Percentiles rank a stretch among this genome's conserved stretches.
Conservation (phyloP, 2,888 invertebrate genomes). For the Thymelicus acteon region DNA sequence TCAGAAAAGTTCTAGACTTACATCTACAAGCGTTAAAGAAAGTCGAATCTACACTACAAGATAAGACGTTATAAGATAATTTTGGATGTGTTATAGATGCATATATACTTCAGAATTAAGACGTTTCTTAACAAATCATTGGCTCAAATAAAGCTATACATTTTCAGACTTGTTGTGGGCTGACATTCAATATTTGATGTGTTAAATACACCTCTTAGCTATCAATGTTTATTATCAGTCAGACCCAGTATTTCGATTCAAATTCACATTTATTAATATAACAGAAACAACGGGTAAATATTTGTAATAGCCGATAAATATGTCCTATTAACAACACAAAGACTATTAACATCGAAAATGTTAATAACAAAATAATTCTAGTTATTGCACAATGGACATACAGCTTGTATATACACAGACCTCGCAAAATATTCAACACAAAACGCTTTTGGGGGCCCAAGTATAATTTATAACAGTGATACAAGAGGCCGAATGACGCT, state of each 20-base stretch:
- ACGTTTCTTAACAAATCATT: slow-evolving; percentile 23
- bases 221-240: not conserved
- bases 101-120: slow-evolving; percentile 16
- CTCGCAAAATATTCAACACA: too few species aligned
- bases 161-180: slow-evolving; percentile 31
- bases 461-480: not conserved
- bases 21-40: slow-evolving; percentile 22
- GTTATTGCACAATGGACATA: slow-evolving; percentile 1
- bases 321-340: not conserved
- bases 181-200: not conserved
- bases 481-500: not conserved
- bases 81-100: slow-evolving; percentile 5
- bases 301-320: not conserved
- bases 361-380: slow-evolving; percentile 11
- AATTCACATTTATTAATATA: not conserved
- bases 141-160: slow-evolving; percentile 30
- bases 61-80: not conserved
- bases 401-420: not conserved
- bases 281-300: not conserved
- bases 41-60: not conserved
- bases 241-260: not conserved
- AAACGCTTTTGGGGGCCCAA: too few species aligned
- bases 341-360: slow-evolving; percentile 2
- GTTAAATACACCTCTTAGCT: not conserved
- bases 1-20: slow-evolving; percentile 11